These are phyloP conservation scores for Plutella xylostella DNA, from an alignment of 2,888 invertebrate species.

Conservation along the genomic window DNA sequence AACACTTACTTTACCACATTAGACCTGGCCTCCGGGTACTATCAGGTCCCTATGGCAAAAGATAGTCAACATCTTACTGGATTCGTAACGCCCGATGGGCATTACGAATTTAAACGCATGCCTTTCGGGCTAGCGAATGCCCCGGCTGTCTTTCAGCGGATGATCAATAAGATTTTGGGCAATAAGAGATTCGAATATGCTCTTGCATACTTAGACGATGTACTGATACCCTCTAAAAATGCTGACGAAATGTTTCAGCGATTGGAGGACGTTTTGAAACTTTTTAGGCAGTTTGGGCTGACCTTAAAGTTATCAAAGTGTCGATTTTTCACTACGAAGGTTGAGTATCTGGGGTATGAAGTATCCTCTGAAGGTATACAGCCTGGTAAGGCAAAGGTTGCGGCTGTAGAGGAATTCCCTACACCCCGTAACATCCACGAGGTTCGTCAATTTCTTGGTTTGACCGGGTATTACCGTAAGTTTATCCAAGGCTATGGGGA, in stretches of 20 bases:
- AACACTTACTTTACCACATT: neutral
- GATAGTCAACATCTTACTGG: neutral
- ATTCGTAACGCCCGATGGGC: neutral
- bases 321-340: neutral
- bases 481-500: slow-evolving; percentile 8
- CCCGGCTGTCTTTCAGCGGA: neutral
- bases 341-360: slow-evolving; percentile 5
- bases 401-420: neutral
- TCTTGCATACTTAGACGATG: slow-evolving; percentile 1
- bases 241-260: neutral
- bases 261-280: neutral
- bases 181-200: neutral
- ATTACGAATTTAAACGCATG: neutral
- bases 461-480: slow-evolving; percentile 8
- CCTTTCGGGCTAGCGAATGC: neutral
- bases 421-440: slow-evolving; percentile 1
- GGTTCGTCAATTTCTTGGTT: slow-evolving; percentile 6
- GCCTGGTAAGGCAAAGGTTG: neutral
- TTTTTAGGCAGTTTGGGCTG: neutral
- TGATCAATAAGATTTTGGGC: neutral
- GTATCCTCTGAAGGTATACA: neutral
- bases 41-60: neutral
- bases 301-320: neutral
- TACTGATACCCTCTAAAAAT: neutral
- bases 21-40: neutral